Base-by-base conservation (phyloP, 2,797 vertebrate genomes). In the Eidolon dupreanum region DNA sequence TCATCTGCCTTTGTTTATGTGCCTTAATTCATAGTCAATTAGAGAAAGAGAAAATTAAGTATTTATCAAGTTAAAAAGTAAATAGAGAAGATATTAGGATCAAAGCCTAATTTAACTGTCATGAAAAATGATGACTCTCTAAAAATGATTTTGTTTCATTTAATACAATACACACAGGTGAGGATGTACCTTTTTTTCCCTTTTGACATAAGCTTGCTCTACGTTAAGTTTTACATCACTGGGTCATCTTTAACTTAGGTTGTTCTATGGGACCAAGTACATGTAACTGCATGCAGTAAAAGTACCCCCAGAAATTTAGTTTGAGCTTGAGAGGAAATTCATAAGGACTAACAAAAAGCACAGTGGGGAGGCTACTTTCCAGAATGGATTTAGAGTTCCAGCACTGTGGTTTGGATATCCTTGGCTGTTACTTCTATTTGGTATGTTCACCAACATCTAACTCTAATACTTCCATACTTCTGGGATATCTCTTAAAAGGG, bases 1-100 rank as follows among this genome's bases (percentile, higher is more conserved):
- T 77, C 81, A 33, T 61, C 20, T 59, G 13, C 33, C 36, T 79
- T 90, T 63, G 6, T 49, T 68, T 79, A 26, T 55, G 28, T 74
- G 13, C 77, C 28, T 74, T 79, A 36, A 81, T 85, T 93, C 65
- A 84, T 41, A 90, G 41, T 85, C 36, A 85, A 31, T 93, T 77
- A 68, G 28, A 92, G 24, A 85, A 92, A 81, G 13, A 79, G 11
- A 74, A 90, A 93, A 77, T 79, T 36, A 95, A 57, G 24, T 71
- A 85, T 57, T 49, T 92, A 75, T 66, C 71, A 71, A 84, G 15
- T 71, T 82, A 74, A 79, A 86, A 91, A 53, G 53, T 31, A 49
- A 70, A 66, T 61, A 55, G 15, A 84, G 17, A 75, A 70, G 3
- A 8, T 65, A 51, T 93, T 83, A 74, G 31, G 16, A 31, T 63